Evolutionary conservation across 2,888 invertebrate species (phyloP).

Genomic region (Dasypogon diadema): DNA sequence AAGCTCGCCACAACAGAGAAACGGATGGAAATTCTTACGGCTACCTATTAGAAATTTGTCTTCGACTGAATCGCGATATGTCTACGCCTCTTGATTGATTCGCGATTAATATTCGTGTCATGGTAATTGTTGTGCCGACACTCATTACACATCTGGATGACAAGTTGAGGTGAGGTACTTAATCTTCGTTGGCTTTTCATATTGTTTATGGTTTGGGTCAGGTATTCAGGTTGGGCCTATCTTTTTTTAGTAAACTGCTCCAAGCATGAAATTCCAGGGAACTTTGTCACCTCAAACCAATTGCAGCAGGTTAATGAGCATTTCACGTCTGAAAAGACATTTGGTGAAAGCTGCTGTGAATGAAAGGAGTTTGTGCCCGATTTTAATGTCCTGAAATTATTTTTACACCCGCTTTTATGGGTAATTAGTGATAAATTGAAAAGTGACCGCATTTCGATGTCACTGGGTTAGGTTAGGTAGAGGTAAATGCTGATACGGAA

Average conservation of each 20-base stretch:
- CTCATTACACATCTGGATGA: slow-evolving; percentile 1
- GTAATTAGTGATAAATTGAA: not conserved
- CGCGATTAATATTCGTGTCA: slow-evolving; percentile 11
- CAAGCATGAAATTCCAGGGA: not conserved
- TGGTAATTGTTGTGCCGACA: not conserved
- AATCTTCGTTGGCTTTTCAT: not conserved
- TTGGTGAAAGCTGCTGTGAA: not conserved
- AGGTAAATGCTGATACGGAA: no score
- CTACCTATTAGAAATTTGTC: slow-evolving; percentile 13
- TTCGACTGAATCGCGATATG: not conserved
- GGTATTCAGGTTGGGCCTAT: slow-evolving; percentile 21
- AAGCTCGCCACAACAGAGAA: not conserved
- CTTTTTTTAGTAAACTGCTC: not conserved
- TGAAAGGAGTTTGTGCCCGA: not conserved
- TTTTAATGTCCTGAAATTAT: not conserved
- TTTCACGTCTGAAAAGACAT: not conserved
- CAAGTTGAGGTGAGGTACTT: not conserved
- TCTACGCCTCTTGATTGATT: not conserved
- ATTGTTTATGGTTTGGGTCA: slow-evolving; percentile 14
- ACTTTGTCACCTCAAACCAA: not conserved
- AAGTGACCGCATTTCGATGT: not conserved
- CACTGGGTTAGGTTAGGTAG: not conserved
- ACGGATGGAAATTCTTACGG: slow-evolving; percentile 10
- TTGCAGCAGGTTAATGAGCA: not conserved
- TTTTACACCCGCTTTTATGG: not conserved